Percentiles rank a stretch among this genome's conserved stretches.
Conservation (phyloP, 2,113 vertebrate genomes). For the Aspiorhynchus laticeps region DNA sequence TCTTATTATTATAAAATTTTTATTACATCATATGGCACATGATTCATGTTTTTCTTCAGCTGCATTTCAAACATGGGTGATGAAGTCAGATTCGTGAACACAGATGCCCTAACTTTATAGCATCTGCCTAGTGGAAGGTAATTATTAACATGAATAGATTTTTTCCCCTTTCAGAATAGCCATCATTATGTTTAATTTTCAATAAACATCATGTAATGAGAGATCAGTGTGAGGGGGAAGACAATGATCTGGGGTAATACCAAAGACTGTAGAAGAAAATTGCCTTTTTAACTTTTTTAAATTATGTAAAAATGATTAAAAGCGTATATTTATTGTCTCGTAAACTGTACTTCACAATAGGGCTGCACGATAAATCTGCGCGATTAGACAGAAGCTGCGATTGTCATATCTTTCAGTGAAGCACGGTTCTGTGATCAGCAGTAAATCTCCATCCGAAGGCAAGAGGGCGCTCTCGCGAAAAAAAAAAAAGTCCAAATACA, state of each 20-base stretch:
- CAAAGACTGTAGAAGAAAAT: background rate
- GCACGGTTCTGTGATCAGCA: too few relatives aligned
- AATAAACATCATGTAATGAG: slow-evolving; percentile 2
- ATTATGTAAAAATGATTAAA: background rate
- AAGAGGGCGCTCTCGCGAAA: too few relatives aligned
- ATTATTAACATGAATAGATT: slow-evolving; percentile 1
- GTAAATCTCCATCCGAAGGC: too few relatives aligned
- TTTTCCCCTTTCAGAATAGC: background rate
- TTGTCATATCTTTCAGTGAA: too few relatives aligned
- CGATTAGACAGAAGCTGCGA: too few relatives aligned
- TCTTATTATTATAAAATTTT: background rate
- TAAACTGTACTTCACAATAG: too few relatives aligned
- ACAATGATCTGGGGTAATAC: background rate
- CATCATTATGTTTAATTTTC: slow-evolving; percentile 5
- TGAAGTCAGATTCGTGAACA: background rate
- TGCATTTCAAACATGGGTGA: background rate
- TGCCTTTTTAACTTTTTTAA: background rate
- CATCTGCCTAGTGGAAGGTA: background rate
- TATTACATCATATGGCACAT: slow-evolving; percentile 8
- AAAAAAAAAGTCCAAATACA: too few relatives aligned
- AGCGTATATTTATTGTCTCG: too few relatives aligned
- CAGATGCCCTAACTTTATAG: background rate
- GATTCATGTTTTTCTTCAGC: background rate
- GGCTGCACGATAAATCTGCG: too few relatives aligned
- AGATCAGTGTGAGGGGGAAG: background rate